Base-by-base conservation (phyloP, 2,888 invertebrate species). In the Oligia latruncula region DNA sequence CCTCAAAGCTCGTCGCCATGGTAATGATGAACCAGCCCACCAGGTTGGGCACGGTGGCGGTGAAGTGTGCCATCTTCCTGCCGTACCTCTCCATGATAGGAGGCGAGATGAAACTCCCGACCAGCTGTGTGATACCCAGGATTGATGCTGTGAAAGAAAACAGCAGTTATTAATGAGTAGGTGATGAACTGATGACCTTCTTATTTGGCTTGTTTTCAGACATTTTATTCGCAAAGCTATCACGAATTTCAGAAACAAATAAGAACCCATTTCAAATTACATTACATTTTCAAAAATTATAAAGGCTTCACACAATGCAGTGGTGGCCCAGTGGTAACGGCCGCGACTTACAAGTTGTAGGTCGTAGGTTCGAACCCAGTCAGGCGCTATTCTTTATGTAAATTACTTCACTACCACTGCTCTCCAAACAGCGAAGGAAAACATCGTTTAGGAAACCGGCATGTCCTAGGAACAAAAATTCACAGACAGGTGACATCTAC, bases 21-120 rank as follows among this genome's bases (percentile, higher is more conserved):
- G 94, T 94, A 43, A 97, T 94, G 6, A 94, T 78, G 11, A 95
- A 81, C 97, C 97, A 97, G 1, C 97, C 97, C 2, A 96, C 73
- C 2, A 96, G 83, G 29, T 93, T 95, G 0, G 97, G 95, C 3
- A 97, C 87, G 68, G 95, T 95, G 17, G 95, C 92, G 1, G 96
- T 83, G 68, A 96, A 91, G 84, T 97, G 95, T 1, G 97, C 94
- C 2, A 90, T 90, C 88, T 94, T 96, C 40, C 97, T 93, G 2
- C 97, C 97, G 35, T 94, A 91, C 75, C 92, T 92, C 74, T 97
- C 97, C 95, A 97, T 96, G 55, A 97, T 84, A 15, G 92, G 89
- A 0, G 92, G 91, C 4, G 90, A 84, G 49, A 92, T 62, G 83
- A 92, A 93, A 78, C 90, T 93, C 20, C 93, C 92, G 17, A 93